These are phyloP conservation scores for Dallia pectoralis DNA, from an alignment of 2,797 vertebrate genomes.

Conservation along the genomic window DNA sequence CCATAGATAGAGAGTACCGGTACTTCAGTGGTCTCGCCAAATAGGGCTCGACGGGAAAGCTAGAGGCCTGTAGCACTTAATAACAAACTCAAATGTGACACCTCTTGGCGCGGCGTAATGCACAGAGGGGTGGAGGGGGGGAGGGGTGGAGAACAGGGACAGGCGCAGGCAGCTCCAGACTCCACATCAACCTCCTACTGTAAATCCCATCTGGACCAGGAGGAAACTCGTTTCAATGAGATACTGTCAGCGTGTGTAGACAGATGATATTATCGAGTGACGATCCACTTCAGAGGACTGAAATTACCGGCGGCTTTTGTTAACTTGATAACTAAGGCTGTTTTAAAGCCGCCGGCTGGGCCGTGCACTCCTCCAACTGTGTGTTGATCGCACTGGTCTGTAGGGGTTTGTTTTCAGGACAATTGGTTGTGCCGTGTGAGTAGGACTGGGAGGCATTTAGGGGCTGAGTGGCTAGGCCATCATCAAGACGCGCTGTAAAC, in stretches of 20 bases:
- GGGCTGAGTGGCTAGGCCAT: constrained; percentile 41
- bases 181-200: not conserved
- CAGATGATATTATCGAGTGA: not conserved
- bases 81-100: constrained; percentile 23
- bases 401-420: constrained; percentile 8
- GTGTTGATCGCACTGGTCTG: constrained; percentile 12
- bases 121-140: not conserved
- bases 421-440: constrained; percentile 24
- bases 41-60: constrained; percentile 13
- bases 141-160: not conserved
- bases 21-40: constrained; percentile 1
- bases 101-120: not conserved
- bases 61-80: constrained; percentile 13
- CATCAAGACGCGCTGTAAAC: constrained; percentile 47
- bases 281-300: not conserved
- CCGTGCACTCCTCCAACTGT: not conserved
- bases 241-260: not conserved
- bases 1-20: constrained; percentile 10
- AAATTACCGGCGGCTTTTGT: not conserved
- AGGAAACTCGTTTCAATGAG: not conserved
- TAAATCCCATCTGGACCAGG: not conserved
- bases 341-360: not conserved
- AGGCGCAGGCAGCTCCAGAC: not conserved
- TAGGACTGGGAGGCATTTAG: constrained; percentile 36
- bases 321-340: not conserved